Conservation (phyloP, 2,113 vertebrate species). For the Morone chrysops region DNA sequence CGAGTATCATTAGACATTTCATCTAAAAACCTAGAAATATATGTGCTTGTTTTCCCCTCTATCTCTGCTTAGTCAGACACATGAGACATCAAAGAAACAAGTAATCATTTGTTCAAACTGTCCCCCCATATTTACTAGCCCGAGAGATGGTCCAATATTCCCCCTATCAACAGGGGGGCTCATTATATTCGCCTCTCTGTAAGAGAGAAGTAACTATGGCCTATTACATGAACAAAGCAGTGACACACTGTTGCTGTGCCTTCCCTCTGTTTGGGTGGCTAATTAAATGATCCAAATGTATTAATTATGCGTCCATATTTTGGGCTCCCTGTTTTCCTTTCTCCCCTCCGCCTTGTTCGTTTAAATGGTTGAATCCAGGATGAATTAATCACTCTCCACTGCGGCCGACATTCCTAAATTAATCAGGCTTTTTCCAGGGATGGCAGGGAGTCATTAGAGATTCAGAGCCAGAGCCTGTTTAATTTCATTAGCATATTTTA, state of each 20-base stretch:
- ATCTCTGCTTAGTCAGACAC: slow-evolving; percentile 56
- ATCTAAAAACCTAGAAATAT: slow-evolving; percentile 27
- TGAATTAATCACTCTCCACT: slow-evolving; percentile 81
- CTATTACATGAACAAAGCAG: slow-evolving; percentile 72
- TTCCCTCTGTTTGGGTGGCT: slow-evolving; percentile 65
- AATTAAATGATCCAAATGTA: slow-evolving; percentile 80
- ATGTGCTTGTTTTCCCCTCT: slow-evolving; percentile 44
- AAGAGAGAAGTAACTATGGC: slow-evolving; percentile 56
- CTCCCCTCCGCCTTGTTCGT: slow-evolving; percentile 69
- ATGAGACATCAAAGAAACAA: slow-evolving; percentile 74
- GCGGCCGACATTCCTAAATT: slow-evolving; percentile 77
- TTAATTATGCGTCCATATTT: slow-evolving; percentile 79
- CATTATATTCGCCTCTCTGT: slow-evolving; percentile 61
- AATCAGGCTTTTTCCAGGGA: slow-evolving; percentile 79
- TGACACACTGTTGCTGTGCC: slow-evolving; percentile 59
- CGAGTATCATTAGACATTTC: slow-evolving; percentile 43
- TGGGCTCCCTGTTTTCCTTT: slow-evolving; percentile 60
- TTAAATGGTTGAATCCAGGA: slow-evolving; percentile 79
- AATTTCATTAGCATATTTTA: slow-evolving; percentile 85
- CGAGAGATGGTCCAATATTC: slow-evolving; percentile 54
- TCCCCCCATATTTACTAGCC: slow-evolving; percentile 64
- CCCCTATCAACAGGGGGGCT: slow-evolving; percentile 66
- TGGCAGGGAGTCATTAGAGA: slow-evolving; percentile 77
- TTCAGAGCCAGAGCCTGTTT: slow-evolving; percentile 70
- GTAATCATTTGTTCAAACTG: slow-evolving; percentile 69